A percentile compares a stretch with the other conserved stretches of the same genome.
These are phyloP conservation scores for Baronia brevicornis DNA, from an alignment of 2,888 invertebrate genomes.

Conservation along the genomic window DNA sequence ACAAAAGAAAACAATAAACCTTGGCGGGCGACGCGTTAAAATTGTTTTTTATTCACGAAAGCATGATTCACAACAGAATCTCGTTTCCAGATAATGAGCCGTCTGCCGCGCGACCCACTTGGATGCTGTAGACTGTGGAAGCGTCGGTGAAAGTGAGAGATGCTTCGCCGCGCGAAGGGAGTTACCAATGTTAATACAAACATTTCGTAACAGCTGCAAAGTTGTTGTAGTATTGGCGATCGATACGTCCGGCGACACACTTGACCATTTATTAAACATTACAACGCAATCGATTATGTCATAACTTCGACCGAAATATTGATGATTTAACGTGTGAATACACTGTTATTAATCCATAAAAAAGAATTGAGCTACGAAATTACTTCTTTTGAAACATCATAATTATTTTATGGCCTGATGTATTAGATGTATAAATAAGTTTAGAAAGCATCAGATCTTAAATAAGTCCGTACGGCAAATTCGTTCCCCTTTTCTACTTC, in stretches of 20 bases:
- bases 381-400: too few relatives aligned
- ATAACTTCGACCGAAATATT: constrained; percentile 35
- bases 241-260: constrained; percentile 39
- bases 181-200: constrained; percentile 40
- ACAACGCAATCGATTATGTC: constrained; percentile 48
- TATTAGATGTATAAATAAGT: too few relatives aligned
- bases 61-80: constrained; percentile 26
- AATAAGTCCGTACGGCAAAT: too few relatives aligned
- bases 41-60: constrained; percentile 23
- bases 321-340: constrained; percentile 30
- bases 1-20: too few relatives aligned
- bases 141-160: constrained; percentile 65
- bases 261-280: constrained; percentile 34
- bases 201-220: constrained; percentile 54
- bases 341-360: too few relatives aligned
- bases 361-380: too few relatives aligned
- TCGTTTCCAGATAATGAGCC: constrained; percentile 30
- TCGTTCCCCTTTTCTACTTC: too few relatives aligned
- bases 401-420: too few relatives aligned
- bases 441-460: too few relatives aligned
- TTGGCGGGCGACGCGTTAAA: too few relatives aligned
- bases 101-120: constrained; percentile 47
- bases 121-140: constrained; percentile 31
- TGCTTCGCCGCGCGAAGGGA: constrained; percentile 36
- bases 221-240: constrained; percentile 35